phyloP scores from a whole-genome alignment of 2,113 vertebrate species.

The Carettochelys insculpta region DNA sequence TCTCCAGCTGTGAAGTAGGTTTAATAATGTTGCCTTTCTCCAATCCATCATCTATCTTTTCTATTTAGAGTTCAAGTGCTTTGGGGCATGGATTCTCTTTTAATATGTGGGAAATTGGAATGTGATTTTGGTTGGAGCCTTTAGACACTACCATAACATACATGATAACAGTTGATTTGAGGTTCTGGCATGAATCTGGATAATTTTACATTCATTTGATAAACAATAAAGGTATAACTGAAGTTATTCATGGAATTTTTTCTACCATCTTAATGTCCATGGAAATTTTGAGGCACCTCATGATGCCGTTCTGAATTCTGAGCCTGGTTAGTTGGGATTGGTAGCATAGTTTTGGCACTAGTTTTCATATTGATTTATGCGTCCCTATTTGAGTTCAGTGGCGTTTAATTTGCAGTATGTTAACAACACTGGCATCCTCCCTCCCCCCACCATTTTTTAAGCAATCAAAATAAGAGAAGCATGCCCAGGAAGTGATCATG shows the following conservation, averaged over 20 bases:
- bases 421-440: not conserved
- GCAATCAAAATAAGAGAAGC: not conserved
- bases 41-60: not conserved
- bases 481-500: not conserved
- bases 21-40: not conserved
- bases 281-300: not conserved
- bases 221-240: not conserved
- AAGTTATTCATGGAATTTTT: not conserved
- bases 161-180: not conserved
- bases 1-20: not conserved
- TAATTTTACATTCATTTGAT: not conserved
- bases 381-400: not conserved
- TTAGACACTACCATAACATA: not conserved
- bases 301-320: not conserved
- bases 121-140: not conserved
- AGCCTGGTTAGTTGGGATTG: not conserved
- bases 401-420: not conserved
- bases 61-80: not conserved
- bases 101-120: not conserved
- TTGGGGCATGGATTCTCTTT: not conserved
- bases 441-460: not conserved
- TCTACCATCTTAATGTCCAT: not conserved
- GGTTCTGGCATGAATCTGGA: not conserved
- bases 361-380: not conserved
- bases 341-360: not conserved